These are phyloP conservation scores for Pteronura brasiliensis DNA, from an alignment of 2,113 vertebrate genomes.

Conservation along the genomic window DNA sequence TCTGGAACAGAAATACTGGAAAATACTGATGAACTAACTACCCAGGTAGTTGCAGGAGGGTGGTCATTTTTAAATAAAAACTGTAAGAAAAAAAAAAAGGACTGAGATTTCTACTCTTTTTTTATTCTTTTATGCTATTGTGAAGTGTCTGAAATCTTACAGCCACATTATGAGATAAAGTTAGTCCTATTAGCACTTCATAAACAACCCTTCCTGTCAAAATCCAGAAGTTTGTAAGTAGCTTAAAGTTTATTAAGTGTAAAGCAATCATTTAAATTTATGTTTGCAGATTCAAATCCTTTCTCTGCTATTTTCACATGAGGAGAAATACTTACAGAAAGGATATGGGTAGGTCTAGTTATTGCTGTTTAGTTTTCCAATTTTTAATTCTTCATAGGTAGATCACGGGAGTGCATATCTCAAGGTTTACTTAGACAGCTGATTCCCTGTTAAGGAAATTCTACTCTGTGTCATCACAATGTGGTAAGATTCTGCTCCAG, in stretches of 20 bases:
- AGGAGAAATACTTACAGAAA: neutral
- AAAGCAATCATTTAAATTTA: neutral
- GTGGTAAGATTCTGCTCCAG: neutral
- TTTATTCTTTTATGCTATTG: neutral
- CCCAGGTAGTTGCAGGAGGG: neutral
- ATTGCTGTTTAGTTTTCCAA: neutral
- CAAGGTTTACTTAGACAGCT: neutral
- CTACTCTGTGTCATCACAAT: neutral
- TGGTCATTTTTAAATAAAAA: neutral
- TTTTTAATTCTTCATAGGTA: neutral
- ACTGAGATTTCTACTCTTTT: neutral
- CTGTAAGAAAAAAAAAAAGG: neutral
- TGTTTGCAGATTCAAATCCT: neutral
- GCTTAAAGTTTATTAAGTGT: neutral
- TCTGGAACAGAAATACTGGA: neutral
- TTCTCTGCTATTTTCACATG: neutral
- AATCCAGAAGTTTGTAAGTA: neutral
- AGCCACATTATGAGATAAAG: neutral
- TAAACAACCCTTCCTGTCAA: neutral
- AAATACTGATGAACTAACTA: neutral
- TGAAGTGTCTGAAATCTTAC: neutral
- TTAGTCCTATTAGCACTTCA: neutral
- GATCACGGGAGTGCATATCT: neutral
- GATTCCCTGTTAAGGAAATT: neutral
- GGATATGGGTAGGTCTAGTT: neutral